Evolutionary conservation across 2,888 invertebrate genomes (phyloP).

Genomic region (Drosophila diplacantha): DNA sequence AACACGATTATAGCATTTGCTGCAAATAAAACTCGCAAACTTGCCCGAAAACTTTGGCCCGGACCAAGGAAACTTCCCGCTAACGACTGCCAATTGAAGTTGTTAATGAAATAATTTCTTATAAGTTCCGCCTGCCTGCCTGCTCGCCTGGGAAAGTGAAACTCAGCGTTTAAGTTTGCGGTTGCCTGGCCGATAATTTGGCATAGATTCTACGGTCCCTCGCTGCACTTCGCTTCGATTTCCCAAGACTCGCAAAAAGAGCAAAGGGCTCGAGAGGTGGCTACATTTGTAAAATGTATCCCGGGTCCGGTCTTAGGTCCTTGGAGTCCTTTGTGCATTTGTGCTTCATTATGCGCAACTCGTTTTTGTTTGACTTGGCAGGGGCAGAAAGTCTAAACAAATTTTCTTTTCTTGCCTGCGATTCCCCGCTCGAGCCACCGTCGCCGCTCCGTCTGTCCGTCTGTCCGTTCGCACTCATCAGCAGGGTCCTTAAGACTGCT

Average conservation of each 20-base stretch:
- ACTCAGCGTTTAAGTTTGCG: constrained; percentile 57
- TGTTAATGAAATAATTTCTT: constrained; percentile 71
- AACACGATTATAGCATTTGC: constrained; percentile 66
- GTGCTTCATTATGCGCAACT: constrained; percentile 70
- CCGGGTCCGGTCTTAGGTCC: constrained; percentile 16
- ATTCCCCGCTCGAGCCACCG: constrained; percentile 42
- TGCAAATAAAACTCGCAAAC: constrained; percentile 52
- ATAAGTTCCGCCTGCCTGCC: constrained; percentile 42
- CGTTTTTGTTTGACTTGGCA: constrained; percentile 65
- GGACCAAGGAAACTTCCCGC: constrained; percentile 42
- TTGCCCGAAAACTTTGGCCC: constrained; percentile 45
- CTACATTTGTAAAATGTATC: constrained; percentile 45
- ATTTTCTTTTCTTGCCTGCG: constrained; percentile 54
- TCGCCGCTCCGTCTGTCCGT: constrained; percentile 13
- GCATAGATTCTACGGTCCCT: constrained; percentile 37
- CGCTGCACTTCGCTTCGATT: neutral
- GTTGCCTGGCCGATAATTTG: constrained; percentile 35
- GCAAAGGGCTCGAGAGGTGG: constrained; percentile 18
- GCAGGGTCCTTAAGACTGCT: constrained; percentile 45
- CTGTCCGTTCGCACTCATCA: constrained; percentile 58
- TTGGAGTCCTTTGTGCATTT: constrained; percentile 56
- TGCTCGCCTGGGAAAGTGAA: constrained; percentile 57
- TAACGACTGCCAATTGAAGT: constrained; percentile 65
- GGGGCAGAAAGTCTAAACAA: constrained; percentile 59
- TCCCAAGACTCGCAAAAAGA: constrained; percentile 10